Conservation (phyloP, 2,888 invertebrate genomes). For the Cheilosia impressa region DNA sequence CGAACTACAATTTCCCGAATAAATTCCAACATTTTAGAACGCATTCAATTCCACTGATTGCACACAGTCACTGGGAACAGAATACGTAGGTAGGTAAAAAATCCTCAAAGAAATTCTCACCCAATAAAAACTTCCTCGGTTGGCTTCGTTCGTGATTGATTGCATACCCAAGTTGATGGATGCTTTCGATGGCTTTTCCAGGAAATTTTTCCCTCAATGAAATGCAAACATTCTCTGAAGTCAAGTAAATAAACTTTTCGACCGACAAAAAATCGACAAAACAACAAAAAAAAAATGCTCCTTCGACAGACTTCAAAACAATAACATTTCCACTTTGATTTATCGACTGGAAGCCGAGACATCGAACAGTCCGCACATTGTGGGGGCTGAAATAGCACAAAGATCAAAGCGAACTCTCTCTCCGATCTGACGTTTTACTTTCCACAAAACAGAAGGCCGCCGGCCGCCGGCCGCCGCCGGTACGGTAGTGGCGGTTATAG, state of each 20-base stretch:
- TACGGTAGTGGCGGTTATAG: neutral
- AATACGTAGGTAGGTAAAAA: neutral
- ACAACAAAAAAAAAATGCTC: constrained; percentile 30
- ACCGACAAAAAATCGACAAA: constrained; percentile 11
- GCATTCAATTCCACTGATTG: constrained; percentile 21
- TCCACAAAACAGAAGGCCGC: constrained; percentile 48
- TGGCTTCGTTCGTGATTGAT: constrained; percentile 64
- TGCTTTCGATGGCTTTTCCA: constrained; percentile 68
- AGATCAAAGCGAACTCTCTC: constrained; percentile 69
- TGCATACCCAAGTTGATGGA: constrained; percentile 67
- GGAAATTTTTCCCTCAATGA: constrained; percentile 67
- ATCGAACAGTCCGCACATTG: constrained; percentile 21
- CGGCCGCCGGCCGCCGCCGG: neutral
- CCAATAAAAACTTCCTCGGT: constrained; percentile 67
- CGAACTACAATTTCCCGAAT: neutral
- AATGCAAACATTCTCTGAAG: constrained; percentile 71
- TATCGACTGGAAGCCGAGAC: constrained; percentile 67
- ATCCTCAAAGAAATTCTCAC: constrained; percentile 66
- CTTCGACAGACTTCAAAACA: constrained; percentile 72
- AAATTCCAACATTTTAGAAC: neutral
- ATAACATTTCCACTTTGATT: constrained; percentile 74
- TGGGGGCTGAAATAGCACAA: constrained; percentile 42
- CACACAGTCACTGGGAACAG: neutral
- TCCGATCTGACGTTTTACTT: constrained; percentile 69
- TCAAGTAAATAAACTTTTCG: constrained; percentile 72